phyloP scores from a whole-genome alignment of 2,113 vertebrate genomes.

The Noctilio leporinus region DNA sequence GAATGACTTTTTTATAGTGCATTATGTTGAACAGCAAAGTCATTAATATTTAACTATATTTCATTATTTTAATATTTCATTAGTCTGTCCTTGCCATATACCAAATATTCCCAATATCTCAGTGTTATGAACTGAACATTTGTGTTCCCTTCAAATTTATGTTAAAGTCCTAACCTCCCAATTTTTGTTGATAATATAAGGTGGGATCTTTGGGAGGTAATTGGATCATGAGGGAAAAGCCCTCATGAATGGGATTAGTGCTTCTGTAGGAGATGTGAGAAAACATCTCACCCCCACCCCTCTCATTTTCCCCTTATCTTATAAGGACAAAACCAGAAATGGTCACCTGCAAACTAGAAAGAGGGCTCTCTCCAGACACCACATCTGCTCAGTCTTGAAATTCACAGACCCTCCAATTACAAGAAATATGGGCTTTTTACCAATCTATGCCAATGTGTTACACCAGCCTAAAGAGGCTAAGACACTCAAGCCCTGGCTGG shows the following conservation, averaged over 20 bases:
- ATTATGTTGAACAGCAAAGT: background rate
- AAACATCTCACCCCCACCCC: background rate
- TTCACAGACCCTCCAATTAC: background rate
- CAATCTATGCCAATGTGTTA: background rate
- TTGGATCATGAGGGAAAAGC: background rate
- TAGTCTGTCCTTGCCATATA: background rate
- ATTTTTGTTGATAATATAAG: background rate
- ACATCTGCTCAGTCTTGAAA: background rate
- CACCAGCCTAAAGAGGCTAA: background rate
- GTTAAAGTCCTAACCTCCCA: background rate
- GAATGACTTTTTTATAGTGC: background rate
- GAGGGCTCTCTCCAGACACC: background rate
- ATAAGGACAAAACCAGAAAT: background rate
- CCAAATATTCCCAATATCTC: background rate
- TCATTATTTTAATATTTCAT: conserved; percentile 4
- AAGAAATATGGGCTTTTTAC: background rate
- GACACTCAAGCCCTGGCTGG: no score
- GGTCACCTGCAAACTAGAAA: background rate
- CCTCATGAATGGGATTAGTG: background rate
- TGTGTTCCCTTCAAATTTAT: background rate
- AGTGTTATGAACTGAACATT: background rate
- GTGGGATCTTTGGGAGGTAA: background rate
- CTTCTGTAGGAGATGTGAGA: background rate
- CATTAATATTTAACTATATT: background rate
- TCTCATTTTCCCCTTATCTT: background rate